Percentiles rank a stretch among this genome's conserved stretches.
Conservation (phyloP, 2,888 invertebrate genomes). For the Podabrus alpinus region DNA sequence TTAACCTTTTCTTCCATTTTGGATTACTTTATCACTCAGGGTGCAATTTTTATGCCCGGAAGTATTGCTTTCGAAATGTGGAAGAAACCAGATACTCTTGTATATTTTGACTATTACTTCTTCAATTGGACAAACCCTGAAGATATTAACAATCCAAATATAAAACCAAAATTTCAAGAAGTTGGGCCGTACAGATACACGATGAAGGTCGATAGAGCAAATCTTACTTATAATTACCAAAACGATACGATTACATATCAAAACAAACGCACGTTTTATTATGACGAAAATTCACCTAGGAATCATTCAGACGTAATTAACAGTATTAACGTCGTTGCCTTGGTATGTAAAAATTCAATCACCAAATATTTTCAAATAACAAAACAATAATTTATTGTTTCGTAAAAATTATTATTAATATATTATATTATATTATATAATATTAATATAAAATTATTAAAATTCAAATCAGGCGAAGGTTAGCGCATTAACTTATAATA, state of each 20-base stretch:
- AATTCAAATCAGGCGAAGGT: no score
- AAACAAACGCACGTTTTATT: background rate
- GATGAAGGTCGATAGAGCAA: slow-evolving; percentile 70
- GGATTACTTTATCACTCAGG: background rate
- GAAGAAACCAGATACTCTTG: background rate
- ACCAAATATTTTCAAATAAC: no score
- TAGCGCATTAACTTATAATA: no score
- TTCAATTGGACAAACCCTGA: slow-evolving; percentile 56
- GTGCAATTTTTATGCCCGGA: background rate
- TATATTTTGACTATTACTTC: slow-evolving; percentile 41
- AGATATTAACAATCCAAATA: slow-evolving; percentile 59
- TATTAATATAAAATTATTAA: no score
- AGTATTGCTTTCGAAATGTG: background rate
- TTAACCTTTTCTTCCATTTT: background rate
- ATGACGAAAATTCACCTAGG: background rate
- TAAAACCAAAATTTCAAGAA: slow-evolving; percentile 62
- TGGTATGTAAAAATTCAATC: slow-evolving; percentile 63
- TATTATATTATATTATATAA: no score
- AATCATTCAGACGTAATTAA: slow-evolving; percentile 65
- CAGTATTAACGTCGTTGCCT: slow-evolving; percentile 75
- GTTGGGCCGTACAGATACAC: slow-evolving; percentile 69
- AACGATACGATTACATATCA: slow-evolving; percentile 73
- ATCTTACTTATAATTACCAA: slow-evolving; percentile 69
- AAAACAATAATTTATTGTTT: no score
- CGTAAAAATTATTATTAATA: no score